Base-by-base conservation (phyloP, 2,888 invertebrate species). In the Seira sanloemensis region DNA sequence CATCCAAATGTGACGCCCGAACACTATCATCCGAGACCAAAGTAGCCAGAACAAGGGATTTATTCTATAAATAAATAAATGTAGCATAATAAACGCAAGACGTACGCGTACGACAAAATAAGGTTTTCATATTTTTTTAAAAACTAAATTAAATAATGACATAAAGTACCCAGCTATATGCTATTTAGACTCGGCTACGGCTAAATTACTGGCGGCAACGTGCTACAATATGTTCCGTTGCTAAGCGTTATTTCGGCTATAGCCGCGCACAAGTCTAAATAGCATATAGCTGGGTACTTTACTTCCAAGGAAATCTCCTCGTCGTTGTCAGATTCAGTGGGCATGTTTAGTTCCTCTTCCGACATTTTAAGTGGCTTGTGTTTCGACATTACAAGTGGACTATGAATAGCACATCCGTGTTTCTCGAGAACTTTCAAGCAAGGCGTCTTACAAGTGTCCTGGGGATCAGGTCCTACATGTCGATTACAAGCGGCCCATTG, bases 361-460 rank as follows among this genome's bases (percentile, higher is more conserved):
- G 79, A 79, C 25, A 54, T 50, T 27, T 50, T 66, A n/a, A 79
- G 46, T 25, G 73, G 73, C 50, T 79, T 79, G 25, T 74, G 74
- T 19, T 79, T 73, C 4, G 74, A 37, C 54, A 79, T 25, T 2
- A 79, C 21, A 9, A 74, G 54, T 1, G 79, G 79, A 18, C 54
- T 37, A 19, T 79, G 79, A 1, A 74, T 9, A n/a, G 73, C 26
- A 23, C 79, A 79, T 0, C 79, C 79, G 24, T 73, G 73, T n/a
- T 79, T 74, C 72, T 79, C 37, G 12, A 79, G 73, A 58, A 74
- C 21, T 68, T 18, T 66, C 21, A 79, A 26, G 7, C 73, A 73
- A 16, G 79, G 79, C 0, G 79, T 79, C 68, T 79, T 79, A 25
- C 79, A 79, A 2, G 21, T n/a, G 24, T 79, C 79, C n/a, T 79